phyloP scores from a whole-genome alignment of 2,888 invertebrate species.

The Limulus polyphemus region DNA sequence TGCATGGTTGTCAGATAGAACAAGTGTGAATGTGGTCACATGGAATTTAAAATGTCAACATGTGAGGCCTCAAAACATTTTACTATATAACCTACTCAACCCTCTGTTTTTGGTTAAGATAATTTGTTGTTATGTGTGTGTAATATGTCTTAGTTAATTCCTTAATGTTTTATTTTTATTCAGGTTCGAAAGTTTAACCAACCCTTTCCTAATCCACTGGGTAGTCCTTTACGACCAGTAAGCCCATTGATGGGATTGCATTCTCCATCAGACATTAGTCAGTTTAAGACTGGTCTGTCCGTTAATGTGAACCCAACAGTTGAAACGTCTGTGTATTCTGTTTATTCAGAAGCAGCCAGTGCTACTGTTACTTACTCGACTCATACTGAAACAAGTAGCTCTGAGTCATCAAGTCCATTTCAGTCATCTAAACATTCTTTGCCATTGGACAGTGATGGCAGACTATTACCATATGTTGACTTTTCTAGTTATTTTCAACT shows the following conservation, averaged over 20 bases:
- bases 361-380: constrained; percentile 37
- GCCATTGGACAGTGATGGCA: constrained; percentile 50
- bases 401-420: constrained; percentile 10
- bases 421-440: constrained; percentile 29
- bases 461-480: constrained; percentile 68
- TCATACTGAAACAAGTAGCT: constrained; percentile 8
- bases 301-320: background rate
- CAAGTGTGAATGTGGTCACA: no score
- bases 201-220: constrained; percentile 51
- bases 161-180: constrained; percentile 1
- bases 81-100: no score
- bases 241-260: constrained; percentile 2
- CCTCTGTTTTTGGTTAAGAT: no score
- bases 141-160: background rate
- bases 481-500: constrained; percentile 66
- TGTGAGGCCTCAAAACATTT: no score
- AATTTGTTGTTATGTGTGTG: no score
- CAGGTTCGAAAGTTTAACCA: constrained; percentile 62
- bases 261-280: background rate
- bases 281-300: no score
- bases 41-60: no score
- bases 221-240: constrained; percentile 29
- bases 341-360: constrained; percentile 30
- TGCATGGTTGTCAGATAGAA: no score
- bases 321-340: background rate